Percentiles rank a stretch among this genome's conserved stretches.
These are phyloP conservation scores for Lophochroa leadbeateri DNA, from an alignment of 2,113 vertebrate species.

Conservation along the genomic window DNA sequence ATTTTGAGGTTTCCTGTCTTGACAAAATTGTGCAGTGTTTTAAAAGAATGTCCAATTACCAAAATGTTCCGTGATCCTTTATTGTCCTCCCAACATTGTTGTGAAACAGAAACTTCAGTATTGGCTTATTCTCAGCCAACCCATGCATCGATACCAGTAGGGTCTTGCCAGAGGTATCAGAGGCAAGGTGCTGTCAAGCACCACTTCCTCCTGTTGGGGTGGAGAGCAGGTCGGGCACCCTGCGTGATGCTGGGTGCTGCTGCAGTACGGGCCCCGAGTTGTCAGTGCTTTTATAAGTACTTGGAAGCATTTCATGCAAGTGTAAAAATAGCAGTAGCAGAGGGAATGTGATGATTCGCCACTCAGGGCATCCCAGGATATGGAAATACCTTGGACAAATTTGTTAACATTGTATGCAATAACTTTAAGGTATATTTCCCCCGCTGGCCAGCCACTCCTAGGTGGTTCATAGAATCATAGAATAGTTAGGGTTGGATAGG, in stretches of 20 bases:
- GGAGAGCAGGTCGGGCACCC: too few relatives aligned
- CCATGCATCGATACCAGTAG: too few relatives aligned
- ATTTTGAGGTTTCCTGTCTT: constrained; percentile 1
- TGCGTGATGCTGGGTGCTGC: too few relatives aligned
- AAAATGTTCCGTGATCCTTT: background rate
- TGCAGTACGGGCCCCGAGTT: too few relatives aligned
- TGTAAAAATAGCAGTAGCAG: too few relatives aligned
- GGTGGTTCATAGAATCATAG: background rate
- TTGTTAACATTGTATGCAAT: background rate
- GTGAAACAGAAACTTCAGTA: background rate
- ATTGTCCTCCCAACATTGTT: background rate
- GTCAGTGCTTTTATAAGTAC: too few relatives aligned
- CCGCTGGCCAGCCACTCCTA: background rate
- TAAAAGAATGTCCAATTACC: background rate
- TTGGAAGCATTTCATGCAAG: too few relatives aligned
- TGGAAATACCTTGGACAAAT: background rate
- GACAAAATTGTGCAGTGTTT: constrained; percentile 1
- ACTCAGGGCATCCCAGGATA: background rate
- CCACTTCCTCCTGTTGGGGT: background rate
- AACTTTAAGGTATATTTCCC: background rate
- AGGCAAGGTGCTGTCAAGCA: background rate
- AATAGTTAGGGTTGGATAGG: background rate
- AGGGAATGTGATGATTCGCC: background rate
- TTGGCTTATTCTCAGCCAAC: background rate
- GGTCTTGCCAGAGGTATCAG: background rate